Evolutionary conservation across 2,888 invertebrate genomes (phyloP).

Genomic region (Limnephilus auricula): DNA sequence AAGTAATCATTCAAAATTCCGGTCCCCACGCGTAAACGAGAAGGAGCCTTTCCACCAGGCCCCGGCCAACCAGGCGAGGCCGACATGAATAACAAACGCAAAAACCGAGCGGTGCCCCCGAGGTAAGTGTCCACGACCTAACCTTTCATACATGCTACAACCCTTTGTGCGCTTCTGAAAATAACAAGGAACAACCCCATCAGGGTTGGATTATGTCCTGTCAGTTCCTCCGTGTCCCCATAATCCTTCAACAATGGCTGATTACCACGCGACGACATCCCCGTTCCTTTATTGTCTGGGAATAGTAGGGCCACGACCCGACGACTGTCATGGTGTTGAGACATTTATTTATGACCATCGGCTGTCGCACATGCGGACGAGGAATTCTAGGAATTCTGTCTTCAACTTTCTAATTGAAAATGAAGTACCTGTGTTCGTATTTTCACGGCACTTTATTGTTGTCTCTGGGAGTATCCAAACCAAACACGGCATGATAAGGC

Average conservation of each 20-base stretch:
- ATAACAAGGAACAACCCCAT: not conserved
- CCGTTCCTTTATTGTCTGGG: slow-evolving; percentile 56
- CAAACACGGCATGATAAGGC: slow-evolving; percentile 29
- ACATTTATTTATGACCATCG: slow-evolving; percentile 40
- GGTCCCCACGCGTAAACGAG: slow-evolving; percentile 90
- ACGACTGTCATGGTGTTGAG: slow-evolving; percentile 47
- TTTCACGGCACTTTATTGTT: slow-evolving; percentile 39
- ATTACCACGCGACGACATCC: not conserved
- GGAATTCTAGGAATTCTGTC: slow-evolving; percentile 31
- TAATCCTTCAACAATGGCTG: not conserved
- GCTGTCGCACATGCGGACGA: slow-evolving; percentile 9
- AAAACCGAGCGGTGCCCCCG: slow-evolving; percentile 88
- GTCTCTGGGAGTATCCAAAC: slow-evolving; percentile 13
- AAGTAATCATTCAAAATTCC: slow-evolving; percentile 86
- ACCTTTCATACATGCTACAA: slow-evolving; percentile 57
- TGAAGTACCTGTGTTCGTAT: slow-evolving; percentile 24
- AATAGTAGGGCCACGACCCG: slow-evolving; percentile 45
- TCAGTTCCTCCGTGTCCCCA: not conserved
- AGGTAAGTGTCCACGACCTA: slow-evolving; percentile 77
- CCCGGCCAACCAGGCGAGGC: slow-evolving; percentile 76
- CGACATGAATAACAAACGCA: slow-evolving; percentile 90
- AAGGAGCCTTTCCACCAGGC: slow-evolving; percentile 86
- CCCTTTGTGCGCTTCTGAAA: slow-evolving; percentile 52
- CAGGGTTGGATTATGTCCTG: not conserved
- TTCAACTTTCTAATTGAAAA: slow-evolving; percentile 39